Base-by-base conservation (phyloP, 2,888 invertebrate genomes). In the Reticulitermes lucifugus region DNA sequence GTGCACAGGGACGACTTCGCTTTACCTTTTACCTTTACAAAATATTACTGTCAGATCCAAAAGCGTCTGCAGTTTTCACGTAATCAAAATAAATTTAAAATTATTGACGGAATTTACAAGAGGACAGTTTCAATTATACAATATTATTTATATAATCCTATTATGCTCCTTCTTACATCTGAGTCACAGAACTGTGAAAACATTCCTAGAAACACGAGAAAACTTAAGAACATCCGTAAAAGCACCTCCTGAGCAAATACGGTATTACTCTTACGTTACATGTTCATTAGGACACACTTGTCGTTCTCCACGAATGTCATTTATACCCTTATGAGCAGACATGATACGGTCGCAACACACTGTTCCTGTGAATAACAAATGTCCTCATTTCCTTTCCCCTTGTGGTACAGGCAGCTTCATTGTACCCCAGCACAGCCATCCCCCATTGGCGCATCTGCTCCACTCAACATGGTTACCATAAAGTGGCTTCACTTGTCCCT, bases 401-500 rank as follows among this genome's bases (percentile, higher is more conserved):
- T 2, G 65, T 10, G 25, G 25, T 10, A 25, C 25, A 25, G n/a
- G 12, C n/a, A 25, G 65, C 25, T 65, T 25, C 25, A 65, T 65
- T 65, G 65, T 6, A 65, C n/a, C n/a, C 25, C 65, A 65, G 65
- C 65, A 12, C 25, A 7, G 65, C 5, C 25, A 65, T 65, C 14
- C 65, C 65, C 65, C 25, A 65, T n/a, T 65, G 65, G 65, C n/a
- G n/a, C 65, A 65, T 25, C 65, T 25, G 25, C 55, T 55, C 55
- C 55, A 18, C 55, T 18, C 14, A 14, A 14, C 25, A 6, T 25
- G 9, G n/a, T 65, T 25, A 65, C 65, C 65, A 65, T 83, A 83
- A 83, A 83, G 83, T n/a, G 83, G 46, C 73, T 29, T 22, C 73
- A 41, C 73, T 5, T 25, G 9, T 83, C 83, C 73, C 83, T 25